Conservation (phyloP, 2,113 vertebrate genomes). For the Centrocercus urophasianus region DNA sequence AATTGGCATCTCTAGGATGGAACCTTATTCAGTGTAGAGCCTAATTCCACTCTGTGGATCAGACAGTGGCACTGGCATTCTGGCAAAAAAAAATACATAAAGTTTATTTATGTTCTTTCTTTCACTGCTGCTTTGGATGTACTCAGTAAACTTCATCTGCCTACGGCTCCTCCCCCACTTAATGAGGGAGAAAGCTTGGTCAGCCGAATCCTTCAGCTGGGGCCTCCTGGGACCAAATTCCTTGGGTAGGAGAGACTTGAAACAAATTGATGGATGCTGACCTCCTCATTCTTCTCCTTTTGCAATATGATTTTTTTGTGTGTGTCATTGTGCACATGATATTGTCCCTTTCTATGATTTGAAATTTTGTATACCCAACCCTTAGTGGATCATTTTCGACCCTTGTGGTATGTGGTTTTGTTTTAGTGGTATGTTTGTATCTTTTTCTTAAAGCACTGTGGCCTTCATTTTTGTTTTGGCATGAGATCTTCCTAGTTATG, state of each 20-base stretch:
- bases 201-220: conserved; percentile 99
- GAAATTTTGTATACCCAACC: conserved; percentile 74
- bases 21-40: conserved; percentile 72
- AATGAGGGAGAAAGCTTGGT: conserved; percentile 99
- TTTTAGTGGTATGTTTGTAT: conserved; percentile 82
- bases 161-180: conserved; percentile 98
- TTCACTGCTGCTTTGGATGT: conserved; percentile 95
- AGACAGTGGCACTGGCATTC: conserved; percentile 73
- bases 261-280: conserved; percentile 93
- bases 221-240: conserved; percentile 99
- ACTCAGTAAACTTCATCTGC: conserved; percentile 99
- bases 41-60: conserved; percentile 72
- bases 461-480: conserved; percentile 83
- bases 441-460: conserved; percentile 80
- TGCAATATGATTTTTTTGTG: conserved; percentile 79
- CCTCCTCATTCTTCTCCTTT: conserved; percentile 83
- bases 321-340: conserved; percentile 82
- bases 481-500: conserved; percentile 82
- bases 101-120: conserved; percentile 91
- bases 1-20: conserved; percentile 55
- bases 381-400: conserved; percentile 80
- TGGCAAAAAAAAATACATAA: conserved; percentile 77
- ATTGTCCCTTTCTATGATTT: conserved; percentile 83
- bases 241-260: conserved; percentile 97
- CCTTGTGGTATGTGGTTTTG: conserved; percentile 81